Evolutionary conservation across 2,888 invertebrate species (phyloP).

Genomic region (Seladonia tumulorum): DNA sequence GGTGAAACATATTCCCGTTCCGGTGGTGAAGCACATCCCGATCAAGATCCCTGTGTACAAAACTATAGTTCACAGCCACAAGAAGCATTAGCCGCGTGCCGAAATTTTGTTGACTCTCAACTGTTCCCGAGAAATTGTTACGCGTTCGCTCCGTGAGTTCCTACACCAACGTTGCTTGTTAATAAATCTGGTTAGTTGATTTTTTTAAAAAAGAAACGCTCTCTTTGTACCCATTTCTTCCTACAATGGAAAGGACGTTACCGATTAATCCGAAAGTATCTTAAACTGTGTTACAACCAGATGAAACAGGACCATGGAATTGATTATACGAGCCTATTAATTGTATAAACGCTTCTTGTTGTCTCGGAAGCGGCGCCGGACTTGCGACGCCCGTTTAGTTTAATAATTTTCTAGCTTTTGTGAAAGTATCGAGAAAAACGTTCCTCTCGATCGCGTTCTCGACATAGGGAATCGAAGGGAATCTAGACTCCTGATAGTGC

Average conservation of each 20-base stretch:
- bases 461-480: not conserved
- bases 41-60: conserved; percentile 89
- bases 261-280: not conserved
- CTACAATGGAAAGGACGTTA: not conserved
- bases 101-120: not conserved
- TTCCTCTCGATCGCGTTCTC: not conserved
- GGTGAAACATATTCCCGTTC: conserved; percentile 87
- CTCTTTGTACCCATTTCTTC: not conserved
- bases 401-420: not conserved
- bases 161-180: conserved; percentile 14
- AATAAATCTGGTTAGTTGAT: conserved; percentile 28
- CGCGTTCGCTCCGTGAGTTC: not conserved
- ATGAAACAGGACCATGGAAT: not conserved
- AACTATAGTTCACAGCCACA: conserved; percentile 88
- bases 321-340: not conserved
- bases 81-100: conserved; percentile 73
- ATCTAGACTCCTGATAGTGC: not conserved
- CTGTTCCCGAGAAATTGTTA: conserved; percentile 1
- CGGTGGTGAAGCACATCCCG: conserved; percentile 88
- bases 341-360: not conserved
- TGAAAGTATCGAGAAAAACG: not conserved
- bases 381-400: not conserved
- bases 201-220: not conserved
- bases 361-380: not conserved
- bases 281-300: no score